Percentiles rank a stretch among this genome's conserved stretches.
phyloP scores from a whole-genome alignment of 2,797 vertebrate species.

The Notamacropus eugenii region DNA sequence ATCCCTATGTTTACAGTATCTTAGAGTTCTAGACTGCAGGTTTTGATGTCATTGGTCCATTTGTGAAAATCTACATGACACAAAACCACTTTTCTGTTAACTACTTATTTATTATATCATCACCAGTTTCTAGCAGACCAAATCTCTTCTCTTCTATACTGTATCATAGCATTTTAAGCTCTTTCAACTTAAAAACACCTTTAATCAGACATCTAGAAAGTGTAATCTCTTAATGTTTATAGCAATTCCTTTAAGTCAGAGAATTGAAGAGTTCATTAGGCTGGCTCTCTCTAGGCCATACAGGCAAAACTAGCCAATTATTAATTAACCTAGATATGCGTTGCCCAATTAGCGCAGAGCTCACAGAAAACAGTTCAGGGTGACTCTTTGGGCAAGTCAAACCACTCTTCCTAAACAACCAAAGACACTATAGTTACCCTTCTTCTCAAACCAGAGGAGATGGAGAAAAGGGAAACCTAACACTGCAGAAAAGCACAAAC shows the following conservation, averaged over 20 bases:
- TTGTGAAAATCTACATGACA: not conserved
- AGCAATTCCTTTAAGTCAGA: not conserved
- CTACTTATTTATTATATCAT: not conserved
- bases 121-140: not conserved
- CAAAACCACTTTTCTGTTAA: not conserved
- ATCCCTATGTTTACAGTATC: not conserved
- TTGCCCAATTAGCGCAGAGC: not conserved
- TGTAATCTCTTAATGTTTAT: not conserved
- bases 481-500: too few relatives aligned
- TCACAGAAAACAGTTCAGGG: not conserved
- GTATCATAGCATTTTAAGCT: not conserved
- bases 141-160: not conserved
- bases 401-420: too few relatives aligned
- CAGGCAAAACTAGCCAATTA: not conserved
- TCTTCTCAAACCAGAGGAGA: too few relatives aligned
- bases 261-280: not conserved
- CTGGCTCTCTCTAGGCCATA: not conserved
- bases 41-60: not conserved
- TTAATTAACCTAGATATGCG: not conserved
- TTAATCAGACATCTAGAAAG: not conserved
- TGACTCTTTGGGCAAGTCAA: too few relatives aligned
- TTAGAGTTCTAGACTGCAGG: not conserved
- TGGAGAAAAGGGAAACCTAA: too few relatives aligned
- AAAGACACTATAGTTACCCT: too few relatives aligned
- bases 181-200: not conserved